These are phyloP conservation scores for Cydia fagiglandana DNA, from an alignment of 1,140 invertebrate species.

Conservation along the genomic window DNA sequence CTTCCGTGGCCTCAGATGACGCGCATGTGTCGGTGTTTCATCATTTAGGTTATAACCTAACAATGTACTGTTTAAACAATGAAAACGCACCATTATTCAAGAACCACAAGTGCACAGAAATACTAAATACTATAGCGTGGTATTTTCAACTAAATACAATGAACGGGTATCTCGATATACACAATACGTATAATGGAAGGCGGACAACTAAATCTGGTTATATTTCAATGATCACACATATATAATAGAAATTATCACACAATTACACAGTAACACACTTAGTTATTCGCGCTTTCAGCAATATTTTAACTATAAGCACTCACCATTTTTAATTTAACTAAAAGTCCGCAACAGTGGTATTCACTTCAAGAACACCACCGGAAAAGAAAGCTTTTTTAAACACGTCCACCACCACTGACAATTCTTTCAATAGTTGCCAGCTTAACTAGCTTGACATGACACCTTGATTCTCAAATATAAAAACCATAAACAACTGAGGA, in stretches of 20 bases:
- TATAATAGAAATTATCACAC: neutral
- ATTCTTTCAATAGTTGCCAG: constrained; percentile 17
- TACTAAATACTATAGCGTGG: neutral
- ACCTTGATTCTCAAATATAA: neutral
- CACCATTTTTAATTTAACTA: constrained; percentile 48
- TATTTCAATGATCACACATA: constrained; percentile 22
- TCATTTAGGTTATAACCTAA: constrained; percentile 62
- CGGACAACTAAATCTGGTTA: constrained; percentile 8
- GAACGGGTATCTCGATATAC: neutral
- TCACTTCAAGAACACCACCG: constrained; percentile 41
- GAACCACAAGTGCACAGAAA: neutral
- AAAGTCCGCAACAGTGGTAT: constrained; percentile 30
- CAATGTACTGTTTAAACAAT: neutral
- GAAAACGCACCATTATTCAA: neutral
- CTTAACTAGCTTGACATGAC: neutral
- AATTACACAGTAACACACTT: neutral
- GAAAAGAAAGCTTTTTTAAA: constrained; percentile 43
- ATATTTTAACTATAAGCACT: constrained; percentile 37
- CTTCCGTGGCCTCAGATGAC: constrained; percentile 80
- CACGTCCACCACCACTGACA: constrained; percentile 22
- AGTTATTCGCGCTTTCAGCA: constrained; percentile 26
- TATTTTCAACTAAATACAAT: neutral
- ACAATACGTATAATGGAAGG: neutral
- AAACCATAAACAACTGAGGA: neutral
- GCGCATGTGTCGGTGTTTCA: constrained; percentile 83